A percentile compares a stretch with the other conserved stretches of the same genome.
Evolutionary conservation across 2,888 invertebrate species (phyloP).

Genomic region (Mellilla xanthometata): DNA sequence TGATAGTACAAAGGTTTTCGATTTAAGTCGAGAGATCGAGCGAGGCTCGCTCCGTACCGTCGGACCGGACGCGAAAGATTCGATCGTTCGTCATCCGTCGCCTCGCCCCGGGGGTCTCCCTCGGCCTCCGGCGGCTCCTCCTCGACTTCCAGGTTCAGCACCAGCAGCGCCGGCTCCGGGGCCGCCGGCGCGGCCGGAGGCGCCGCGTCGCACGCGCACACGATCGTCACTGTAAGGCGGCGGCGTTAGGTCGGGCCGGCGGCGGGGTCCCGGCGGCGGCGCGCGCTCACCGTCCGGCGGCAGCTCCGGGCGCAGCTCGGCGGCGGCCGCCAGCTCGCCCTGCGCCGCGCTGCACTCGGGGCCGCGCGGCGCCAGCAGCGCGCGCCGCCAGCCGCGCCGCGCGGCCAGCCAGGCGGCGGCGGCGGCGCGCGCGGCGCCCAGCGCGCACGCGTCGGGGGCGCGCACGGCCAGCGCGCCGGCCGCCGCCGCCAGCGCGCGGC

Average conservation of each 20-base stretch:
- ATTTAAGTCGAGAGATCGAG: slow-evolving; percentile 2
- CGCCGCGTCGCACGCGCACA: slow-evolving; percentile 35
- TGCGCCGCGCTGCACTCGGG: slow-evolving; percentile 44
- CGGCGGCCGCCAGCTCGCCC: slow-evolving; percentile 35
- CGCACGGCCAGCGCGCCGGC: slow-evolving; percentile 38
- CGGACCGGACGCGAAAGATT: too few relatives aligned
- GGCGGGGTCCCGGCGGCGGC: neutral
- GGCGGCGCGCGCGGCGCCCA: slow-evolving; percentile 31
- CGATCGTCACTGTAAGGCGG: slow-evolving; percentile 43
- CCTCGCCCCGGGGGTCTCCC: neutral
- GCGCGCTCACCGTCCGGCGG: slow-evolving; percentile 38
- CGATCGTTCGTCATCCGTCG: too few relatives aligned
- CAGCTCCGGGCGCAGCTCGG: slow-evolving; percentile 41
- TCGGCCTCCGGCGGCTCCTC: slow-evolving; percentile 1
- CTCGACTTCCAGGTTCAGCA: slow-evolving; percentile 38
- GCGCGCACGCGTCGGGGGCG: slow-evolving; percentile 38
- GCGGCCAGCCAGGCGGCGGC: slow-evolving; percentile 43
- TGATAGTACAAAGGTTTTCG: neutral
- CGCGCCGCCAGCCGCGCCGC: slow-evolving; percentile 50
- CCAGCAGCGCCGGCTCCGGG: too few relatives aligned
- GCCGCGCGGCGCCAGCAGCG: slow-evolving; percentile 38
- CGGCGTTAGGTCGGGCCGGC: slow-evolving; percentile 28
- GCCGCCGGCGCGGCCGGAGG: slow-evolving; percentile 9
- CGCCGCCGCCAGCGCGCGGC: slow-evolving; percentile 43
- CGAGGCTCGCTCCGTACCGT: slow-evolving; percentile 15